These are phyloP conservation scores for Equus quagga DNA, from an alignment of 2,113 vertebrate species.

Conservation along the genomic window DNA sequence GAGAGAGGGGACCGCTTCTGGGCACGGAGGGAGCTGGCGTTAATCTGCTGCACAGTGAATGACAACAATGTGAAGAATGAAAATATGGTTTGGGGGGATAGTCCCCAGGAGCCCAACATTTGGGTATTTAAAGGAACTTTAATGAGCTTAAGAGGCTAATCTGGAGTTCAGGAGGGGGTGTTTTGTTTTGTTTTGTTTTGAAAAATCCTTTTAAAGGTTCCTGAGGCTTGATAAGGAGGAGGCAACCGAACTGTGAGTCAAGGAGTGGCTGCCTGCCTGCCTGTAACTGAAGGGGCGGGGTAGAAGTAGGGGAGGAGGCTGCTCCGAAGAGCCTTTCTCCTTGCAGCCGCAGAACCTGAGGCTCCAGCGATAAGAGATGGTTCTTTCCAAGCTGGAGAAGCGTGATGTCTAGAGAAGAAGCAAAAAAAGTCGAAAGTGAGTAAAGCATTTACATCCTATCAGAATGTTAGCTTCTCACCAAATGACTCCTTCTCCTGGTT, in stretches of 20 bases:
- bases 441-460: fast-evolving
- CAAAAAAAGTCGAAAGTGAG: background rate
- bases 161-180: slow-evolving; percentile 74
- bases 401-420: background rate
- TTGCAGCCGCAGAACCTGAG: background rate
- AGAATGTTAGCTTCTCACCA: background rate
- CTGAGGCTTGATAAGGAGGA: slow-evolving; percentile 50
- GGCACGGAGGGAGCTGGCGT: slow-evolving; percentile 54
- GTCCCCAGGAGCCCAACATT: slow-evolving; percentile 78
- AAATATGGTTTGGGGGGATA: slow-evolving; percentile 72
- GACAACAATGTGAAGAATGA: slow-evolving; percentile 77
- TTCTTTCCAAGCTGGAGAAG: background rate
- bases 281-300: background rate
- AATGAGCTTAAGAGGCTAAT: slow-evolving; percentile 83
- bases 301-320: background rate
- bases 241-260: background rate
- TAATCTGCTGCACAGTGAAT: slow-evolving; percentile 65
- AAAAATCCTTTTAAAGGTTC: slow-evolving; percentile 81
- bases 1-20: slow-evolving; percentile 14
- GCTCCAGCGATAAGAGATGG: background rate
- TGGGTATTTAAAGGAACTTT: slow-evolving; percentile 81
- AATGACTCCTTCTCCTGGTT: background rate
- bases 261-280: background rate
- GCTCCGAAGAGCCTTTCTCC: background rate
- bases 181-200: slow-evolving; percentile 80